Base-by-base conservation (phyloP, 2,797 vertebrate genomes). In the Malurus leucopterus region DNA sequence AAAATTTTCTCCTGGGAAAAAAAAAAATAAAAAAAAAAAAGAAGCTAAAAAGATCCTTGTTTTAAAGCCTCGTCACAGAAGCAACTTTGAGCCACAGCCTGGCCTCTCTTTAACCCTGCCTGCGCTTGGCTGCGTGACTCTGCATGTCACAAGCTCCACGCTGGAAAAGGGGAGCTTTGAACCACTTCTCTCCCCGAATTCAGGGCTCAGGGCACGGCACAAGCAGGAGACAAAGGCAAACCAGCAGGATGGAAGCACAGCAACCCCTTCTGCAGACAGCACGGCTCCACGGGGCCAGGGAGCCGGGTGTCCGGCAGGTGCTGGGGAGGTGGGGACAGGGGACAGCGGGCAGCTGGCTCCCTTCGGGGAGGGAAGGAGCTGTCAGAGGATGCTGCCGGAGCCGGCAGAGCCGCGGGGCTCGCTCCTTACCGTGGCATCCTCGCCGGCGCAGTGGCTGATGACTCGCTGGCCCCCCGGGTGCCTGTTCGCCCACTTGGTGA, bases 381-480 rank as follows among this genome's bases (percentile, higher is more conserved):
- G 84, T 19, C 72, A 9, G 89, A 44, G 84, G 84, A 21, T 13
- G 86, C 65, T 26, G 69, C 14, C 3, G 89, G 71, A 58, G 84
- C 61, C 6, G 58, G 84, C 65, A n/a, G 62, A 26, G 68, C 82
- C 70, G 44, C 46, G 43, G 29, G 76, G 46, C 68, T 47, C 79
- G 5, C 58, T 68, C 84, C 97, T 97, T 97, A 98, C 97, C 95
- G 96, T 97, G 58, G 97, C 96, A 51, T 97, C 97, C 61, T 97
- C 95, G 2, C 97, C 96, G 22, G 97, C 97, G 41, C 89, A 96
- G 95, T 97, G 96, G 54, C 59, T 93, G 94, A 98, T 96, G 9
- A 98, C 92, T 15, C 74, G 86, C 3, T 18, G 86, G 0, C 97
- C 97, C 36, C 97, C 96, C 13, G 96, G 96, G 74, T 97, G 96